These are phyloP conservation scores for Trichomycterus rosablanca DNA, from an alignment of 2,113 vertebrate species.

Conservation along the genomic window DNA sequence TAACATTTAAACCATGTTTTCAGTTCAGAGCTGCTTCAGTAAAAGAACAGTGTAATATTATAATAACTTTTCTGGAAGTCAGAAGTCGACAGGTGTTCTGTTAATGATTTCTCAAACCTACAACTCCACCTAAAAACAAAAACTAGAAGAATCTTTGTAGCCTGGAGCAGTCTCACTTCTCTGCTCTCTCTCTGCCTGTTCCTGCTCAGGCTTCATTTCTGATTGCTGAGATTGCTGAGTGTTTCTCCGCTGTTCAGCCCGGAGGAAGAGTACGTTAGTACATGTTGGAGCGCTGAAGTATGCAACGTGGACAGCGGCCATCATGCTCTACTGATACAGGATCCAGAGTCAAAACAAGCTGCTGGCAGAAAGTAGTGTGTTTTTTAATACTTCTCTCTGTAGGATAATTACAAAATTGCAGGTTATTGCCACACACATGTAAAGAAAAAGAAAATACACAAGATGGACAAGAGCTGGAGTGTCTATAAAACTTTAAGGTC, in stretches of 20 bases:
- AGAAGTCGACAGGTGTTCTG: conserved; percentile 61
- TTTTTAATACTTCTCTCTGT: background rate
- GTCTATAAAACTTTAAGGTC: too few species aligned
- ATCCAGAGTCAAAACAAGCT: background rate
- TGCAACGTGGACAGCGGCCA: conserved; percentile 54
- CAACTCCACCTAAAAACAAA: conserved; percentile 6
- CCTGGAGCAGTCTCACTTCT: conserved; percentile 11
- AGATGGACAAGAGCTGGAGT: too few species aligned
- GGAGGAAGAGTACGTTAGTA: conserved; percentile 70
- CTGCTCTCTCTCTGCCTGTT: conserved; percentile 16
- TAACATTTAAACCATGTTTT: background rate
- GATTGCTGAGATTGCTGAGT: conserved; percentile 61
- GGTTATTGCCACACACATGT: too few species aligned
- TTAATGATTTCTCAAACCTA: conserved; percentile 59
- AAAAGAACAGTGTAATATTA: background rate
- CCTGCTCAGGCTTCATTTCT: conserved; percentile 47
- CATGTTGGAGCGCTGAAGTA: conserved; percentile 65
- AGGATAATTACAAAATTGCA: background rate
- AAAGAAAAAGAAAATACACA: too few species aligned
- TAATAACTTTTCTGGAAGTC: conserved; percentile 55
- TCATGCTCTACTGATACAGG: conserved; percentile 14
- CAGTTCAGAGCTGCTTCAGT: background rate
- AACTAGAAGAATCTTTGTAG: conserved; percentile 34
- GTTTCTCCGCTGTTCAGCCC: conserved; percentile 62
- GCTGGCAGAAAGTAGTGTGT: background rate